Conservation (phyloP, 2,113 vertebrate species). For the Casuarius casuarius region DNA sequence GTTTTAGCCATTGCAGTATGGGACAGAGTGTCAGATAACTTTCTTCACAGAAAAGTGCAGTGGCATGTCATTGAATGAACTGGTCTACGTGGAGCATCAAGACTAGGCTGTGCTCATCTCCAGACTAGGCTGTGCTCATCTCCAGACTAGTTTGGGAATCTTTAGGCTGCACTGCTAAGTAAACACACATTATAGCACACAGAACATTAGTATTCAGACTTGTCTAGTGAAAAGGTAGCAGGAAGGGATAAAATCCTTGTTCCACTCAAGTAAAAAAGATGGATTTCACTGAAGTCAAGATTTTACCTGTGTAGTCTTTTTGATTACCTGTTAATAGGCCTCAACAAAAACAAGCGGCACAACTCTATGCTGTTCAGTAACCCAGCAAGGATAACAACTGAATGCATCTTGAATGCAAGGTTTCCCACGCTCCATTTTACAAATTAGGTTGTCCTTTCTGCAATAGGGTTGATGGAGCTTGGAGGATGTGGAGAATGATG, state of each 20-base stretch:
- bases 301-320: neutral
- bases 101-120: neutral
- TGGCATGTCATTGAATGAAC: neutral
- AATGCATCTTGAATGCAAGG: neutral
- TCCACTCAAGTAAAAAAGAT: neutral
- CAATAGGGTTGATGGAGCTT: neutral
- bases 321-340: neutral
- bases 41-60: neutral
- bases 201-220: neutral
- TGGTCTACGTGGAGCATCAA: neutral
- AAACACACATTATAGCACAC: neutral
- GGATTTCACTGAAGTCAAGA: neutral
- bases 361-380: accelerated
- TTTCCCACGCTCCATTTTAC: neutral
- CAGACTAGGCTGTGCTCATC: neutral
- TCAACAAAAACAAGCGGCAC: neutral
- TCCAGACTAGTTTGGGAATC: neutral
- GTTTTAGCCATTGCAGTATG: neutral
- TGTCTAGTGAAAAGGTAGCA: neutral
- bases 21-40: neutral
- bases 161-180: neutral
- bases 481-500: neutral
- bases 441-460: neutral
- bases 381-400: neutral
- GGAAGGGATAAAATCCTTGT: neutral